Conservation (phyloP, 2,888 invertebrate genomes). For the Hypercompe scribonia region DNA sequence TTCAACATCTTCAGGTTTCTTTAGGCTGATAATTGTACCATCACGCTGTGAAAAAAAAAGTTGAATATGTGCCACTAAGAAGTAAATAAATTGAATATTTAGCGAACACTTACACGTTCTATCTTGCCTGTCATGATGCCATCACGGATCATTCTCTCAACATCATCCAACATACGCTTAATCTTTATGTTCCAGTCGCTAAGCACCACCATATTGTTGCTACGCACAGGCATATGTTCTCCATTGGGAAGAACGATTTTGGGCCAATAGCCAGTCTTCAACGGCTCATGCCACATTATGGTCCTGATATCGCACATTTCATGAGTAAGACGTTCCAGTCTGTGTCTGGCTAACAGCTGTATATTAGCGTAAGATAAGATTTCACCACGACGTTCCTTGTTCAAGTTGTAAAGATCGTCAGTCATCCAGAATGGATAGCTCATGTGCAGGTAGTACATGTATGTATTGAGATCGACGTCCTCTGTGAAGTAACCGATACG, state of each 20-base stretch:
- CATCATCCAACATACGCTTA: constrained; percentile 70
- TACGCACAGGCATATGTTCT: constrained; percentile 85
- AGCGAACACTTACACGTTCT: constrained; percentile 67
- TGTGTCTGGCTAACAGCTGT: constrained; percentile 88
- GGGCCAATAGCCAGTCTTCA: constrained; percentile 86
- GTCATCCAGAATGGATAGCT: constrained; percentile 91
- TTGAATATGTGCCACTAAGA: neutral
- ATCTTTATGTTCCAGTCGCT: constrained; percentile 67
- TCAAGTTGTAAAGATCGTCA: constrained; percentile 81
- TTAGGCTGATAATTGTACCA: constrained; percentile 87
- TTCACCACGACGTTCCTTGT: constrained; percentile 86
- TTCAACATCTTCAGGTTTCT: constrained; percentile 89
- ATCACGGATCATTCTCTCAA: constrained; percentile 84
- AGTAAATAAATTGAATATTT: neutral
- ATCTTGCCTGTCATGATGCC: constrained; percentile 75
- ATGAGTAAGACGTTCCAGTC: constrained; percentile 82
- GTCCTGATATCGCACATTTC: constrained; percentile 82
- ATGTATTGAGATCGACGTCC: constrained; percentile 91
- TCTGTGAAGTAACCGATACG: constrained; percentile 90
- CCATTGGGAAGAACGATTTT: constrained; percentile 86
- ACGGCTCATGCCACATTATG: constrained; percentile 76
- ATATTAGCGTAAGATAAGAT: constrained; percentile 87
- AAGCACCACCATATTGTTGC: constrained; percentile 71
- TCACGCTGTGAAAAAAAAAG: constrained; percentile 74
- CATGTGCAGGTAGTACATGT: constrained; percentile 89